Evolutionary conservation across 2,888 invertebrate genomes (phyloP).

Genomic region (Catocala fraxini): DNA sequence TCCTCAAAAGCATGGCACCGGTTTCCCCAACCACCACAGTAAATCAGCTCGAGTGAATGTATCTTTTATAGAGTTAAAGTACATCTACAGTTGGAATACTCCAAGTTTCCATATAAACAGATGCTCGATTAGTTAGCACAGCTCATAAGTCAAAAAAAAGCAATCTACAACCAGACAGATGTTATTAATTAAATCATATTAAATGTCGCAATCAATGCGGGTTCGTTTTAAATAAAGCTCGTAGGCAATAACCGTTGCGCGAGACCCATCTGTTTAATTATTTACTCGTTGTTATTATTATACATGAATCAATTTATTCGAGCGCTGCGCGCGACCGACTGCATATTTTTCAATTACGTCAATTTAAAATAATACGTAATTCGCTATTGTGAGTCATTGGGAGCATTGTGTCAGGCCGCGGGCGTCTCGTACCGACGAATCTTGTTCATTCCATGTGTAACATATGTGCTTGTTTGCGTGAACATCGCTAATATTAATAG

Average conservation of each 20-base stretch:
- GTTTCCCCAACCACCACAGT: no score
- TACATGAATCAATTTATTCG: conserved; percentile 86
- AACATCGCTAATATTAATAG: conserved; percentile 4
- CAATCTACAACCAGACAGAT: neutral
- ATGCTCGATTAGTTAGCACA: no score
- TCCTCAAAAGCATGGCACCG: no score
- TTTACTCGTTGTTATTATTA: conserved; percentile 73
- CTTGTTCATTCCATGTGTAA: conserved; percentile 53
- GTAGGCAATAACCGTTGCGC: conserved; percentile 38
- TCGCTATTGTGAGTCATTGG: conserved; percentile 85
- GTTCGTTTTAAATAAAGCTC: conserved; percentile 34
- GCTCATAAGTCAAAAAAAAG: no score
- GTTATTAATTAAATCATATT: conserved; percentile 21
- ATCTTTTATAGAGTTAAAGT: no score
- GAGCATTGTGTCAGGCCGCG: conserved; percentile 83
- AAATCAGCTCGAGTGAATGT: no score
- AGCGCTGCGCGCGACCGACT: conserved; percentile 78
- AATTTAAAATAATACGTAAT: conserved; percentile 88
- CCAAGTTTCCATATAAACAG: no score
- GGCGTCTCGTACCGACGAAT: conserved; percentile 59
- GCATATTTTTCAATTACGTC: conserved; percentile 88
- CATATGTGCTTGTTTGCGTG: conserved; percentile 10
- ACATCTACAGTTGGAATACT: no score
- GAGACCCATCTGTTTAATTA: conserved; percentile 51
- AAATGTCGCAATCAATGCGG: conserved; percentile 38